phyloP scores from a whole-genome alignment of 2,797 vertebrate genomes.

The Typhlichthys subterraneus region DNA sequence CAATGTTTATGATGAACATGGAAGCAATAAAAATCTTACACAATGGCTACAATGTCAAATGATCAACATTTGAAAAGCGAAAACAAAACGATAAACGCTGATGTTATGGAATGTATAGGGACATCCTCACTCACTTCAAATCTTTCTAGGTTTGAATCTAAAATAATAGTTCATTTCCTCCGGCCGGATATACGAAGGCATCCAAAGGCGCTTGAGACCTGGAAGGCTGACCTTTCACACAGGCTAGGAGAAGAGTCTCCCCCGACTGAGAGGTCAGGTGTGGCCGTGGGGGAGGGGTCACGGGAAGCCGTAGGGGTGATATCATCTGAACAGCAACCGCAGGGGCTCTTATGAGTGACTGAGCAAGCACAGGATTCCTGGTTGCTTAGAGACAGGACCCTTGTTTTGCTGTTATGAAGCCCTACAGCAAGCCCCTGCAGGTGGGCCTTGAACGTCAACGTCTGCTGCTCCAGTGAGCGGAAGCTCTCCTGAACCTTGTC shows the following conservation, averaged over 20 bases:
- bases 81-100: too few relatives aligned
- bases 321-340: neutral
- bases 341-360: constrained; percentile 8
- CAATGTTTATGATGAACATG: neutral
- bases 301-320: constrained; percentile 7
- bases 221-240: constrained; percentile 40
- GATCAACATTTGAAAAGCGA: constrained; percentile 52
- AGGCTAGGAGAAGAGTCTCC: constrained; percentile 10
- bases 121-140: too few relatives aligned
- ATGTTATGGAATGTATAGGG: neutral
- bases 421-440: constrained; percentile 65
- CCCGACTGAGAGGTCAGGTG: constrained; percentile 2
- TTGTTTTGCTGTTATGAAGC: neutral
- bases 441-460: constrained; percentile 73
- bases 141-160: too few relatives aligned
- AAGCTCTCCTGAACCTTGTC: constrained; percentile 71
- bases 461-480: constrained; percentile 73
- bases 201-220: constrained; percentile 47
- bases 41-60: constrained; percentile 36
- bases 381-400: constrained; percentile 1
- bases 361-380: constrained; percentile 4
- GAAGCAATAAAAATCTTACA: constrained; percentile 29
- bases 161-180: constrained; percentile 50
- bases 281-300: neutral
- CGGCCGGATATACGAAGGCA: constrained; percentile 43